Evolutionary conservation across 1,140 invertebrate genomes (phyloP).

Genomic region (Bombus sylvicola): DNA sequence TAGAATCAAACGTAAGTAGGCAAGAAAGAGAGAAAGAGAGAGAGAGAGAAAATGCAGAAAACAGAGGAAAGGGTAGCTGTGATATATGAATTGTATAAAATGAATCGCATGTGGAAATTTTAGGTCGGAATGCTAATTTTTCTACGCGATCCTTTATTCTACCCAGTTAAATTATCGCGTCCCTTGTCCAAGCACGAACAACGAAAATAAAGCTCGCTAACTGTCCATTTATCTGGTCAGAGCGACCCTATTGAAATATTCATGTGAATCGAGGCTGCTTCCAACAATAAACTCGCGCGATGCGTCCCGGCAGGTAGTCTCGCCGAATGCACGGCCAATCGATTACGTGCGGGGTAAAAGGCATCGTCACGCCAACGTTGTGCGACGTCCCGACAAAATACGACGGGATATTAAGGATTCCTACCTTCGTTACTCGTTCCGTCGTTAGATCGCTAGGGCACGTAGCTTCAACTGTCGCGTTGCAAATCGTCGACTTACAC

Average conservation of each 20-base stretch:
- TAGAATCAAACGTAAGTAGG: neutral
- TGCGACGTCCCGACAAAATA: slow-evolving; percentile 43
- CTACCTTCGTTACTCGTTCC: slow-evolving; percentile 42
- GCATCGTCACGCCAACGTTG: slow-evolving; percentile 53
- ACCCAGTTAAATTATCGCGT: slow-evolving; percentile 8
- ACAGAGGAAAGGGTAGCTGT: no score
- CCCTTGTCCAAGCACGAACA: neutral
- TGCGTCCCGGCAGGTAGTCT: slow-evolving; percentile 53
- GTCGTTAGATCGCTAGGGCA: slow-evolving; percentile 51
- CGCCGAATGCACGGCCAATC: slow-evolving; percentile 58
- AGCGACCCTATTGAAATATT: slow-evolving; percentile 56
- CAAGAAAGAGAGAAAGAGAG: no score
- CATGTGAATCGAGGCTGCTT: slow-evolving; percentile 58
- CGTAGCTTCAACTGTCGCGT: slow-evolving; percentile 29
- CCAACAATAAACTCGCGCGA: slow-evolving; percentile 61
- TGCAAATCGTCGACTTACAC: slow-evolving; percentile 55
- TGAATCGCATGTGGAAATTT: neutral
- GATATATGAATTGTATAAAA: neutral
- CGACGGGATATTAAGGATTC: slow-evolving; percentile 49
- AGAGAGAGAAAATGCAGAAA: neutral
- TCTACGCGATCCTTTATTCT: neutral
- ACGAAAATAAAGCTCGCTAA: slow-evolving; percentile 61
- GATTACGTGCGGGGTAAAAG: slow-evolving; percentile 53
- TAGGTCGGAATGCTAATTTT: slow-evolving; percentile 6
- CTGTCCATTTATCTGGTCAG: slow-evolving; percentile 55